Base-by-base conservation (phyloP, 2,797 vertebrate species). In the Capromys pilorides region DNA sequence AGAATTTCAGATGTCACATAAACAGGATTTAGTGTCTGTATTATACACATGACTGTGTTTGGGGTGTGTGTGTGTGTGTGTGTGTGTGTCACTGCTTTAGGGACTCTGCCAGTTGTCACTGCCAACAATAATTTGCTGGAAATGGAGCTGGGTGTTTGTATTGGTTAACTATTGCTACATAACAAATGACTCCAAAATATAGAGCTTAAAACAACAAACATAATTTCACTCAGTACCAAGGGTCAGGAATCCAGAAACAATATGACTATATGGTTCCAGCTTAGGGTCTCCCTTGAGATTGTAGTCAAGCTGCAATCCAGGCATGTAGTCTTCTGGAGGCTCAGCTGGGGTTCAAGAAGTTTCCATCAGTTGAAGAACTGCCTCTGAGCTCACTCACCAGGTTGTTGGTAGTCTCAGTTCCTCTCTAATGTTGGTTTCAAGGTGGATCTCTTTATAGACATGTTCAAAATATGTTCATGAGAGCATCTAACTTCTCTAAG, bases 61-160 rank as follows among this genome's bases (percentile, higher is more conserved):
- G 9, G 19, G 45, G 11, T 67, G 51, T 5, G 18, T 26, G 9
- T 69, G 12, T 69, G 24, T 67, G 24, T 83, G 69, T 69, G 26
- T 83, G 69, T 79, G n/a, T 66, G 24, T 39, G 13, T 66, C 22
- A 2, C 45, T 80, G 59, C 28, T 81, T 77, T 51, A 28, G 82
- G 61, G 33, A 80, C 85, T 66, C 59, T 90, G 28, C 51, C 82
- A 21, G 22, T 71, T 26, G 28, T 73, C 81, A 9, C 64, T 94
- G 86, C 94, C 88, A 85, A 3, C 51, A 79, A 77, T 9, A n/a
- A 71, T 84, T 89, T 49, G 24, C 90, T 92, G 86, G 91, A 94
- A 85, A 96, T 28, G 57, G 88, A 94, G 67, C 31, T 75, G 14
- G 21, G 49, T 51, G 26, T 94, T 91, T 86, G 39, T 91, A 78